Conservation (phyloP, 2,888 invertebrate genomes). For the Hemaris fuciformis region DNA sequence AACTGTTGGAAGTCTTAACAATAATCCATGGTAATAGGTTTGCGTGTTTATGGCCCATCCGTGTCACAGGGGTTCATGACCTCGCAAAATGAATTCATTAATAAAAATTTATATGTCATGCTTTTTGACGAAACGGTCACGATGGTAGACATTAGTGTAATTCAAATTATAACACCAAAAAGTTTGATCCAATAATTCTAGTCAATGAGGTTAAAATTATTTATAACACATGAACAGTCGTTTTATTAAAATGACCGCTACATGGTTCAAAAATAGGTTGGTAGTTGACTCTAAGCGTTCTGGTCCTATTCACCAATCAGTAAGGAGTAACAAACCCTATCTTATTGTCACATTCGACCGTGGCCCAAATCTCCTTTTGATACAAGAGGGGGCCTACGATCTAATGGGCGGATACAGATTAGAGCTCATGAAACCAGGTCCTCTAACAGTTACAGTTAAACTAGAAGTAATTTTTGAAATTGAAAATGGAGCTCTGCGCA, state of each 20-base stretch:
- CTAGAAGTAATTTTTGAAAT: background rate
- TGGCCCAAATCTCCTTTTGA: constrained; percentile 8
- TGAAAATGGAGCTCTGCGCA: background rate
- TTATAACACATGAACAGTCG: too few relatives aligned
- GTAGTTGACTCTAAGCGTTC: too few relatives aligned
- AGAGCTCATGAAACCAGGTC: background rate
- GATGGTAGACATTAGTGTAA: background rate
- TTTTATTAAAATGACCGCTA: too few relatives aligned
- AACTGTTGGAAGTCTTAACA: background rate
- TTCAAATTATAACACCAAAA: background rate
- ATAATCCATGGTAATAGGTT: background rate
- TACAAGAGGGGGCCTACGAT: background rate
- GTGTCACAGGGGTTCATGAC: background rate
- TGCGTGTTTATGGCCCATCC: background rate
- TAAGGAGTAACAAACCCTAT: background rate
- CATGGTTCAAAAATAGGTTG: background rate
- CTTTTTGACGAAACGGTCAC: background rate
- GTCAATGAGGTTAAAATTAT: too few relatives aligned
- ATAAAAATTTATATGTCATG: background rate
- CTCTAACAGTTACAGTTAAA: background rate
- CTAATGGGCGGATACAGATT: background rate
- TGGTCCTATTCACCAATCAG: background rate
- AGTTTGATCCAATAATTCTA: too few relatives aligned
- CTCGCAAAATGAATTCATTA: background rate
- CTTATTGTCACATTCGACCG: background rate